Percentiles rank a stretch among this genome's conserved stretches.
These are phyloP conservation scores for Lasioglossum vierecki DNA, from an alignment of 2,888 invertebrate species.

Conservation along the genomic window DNA sequence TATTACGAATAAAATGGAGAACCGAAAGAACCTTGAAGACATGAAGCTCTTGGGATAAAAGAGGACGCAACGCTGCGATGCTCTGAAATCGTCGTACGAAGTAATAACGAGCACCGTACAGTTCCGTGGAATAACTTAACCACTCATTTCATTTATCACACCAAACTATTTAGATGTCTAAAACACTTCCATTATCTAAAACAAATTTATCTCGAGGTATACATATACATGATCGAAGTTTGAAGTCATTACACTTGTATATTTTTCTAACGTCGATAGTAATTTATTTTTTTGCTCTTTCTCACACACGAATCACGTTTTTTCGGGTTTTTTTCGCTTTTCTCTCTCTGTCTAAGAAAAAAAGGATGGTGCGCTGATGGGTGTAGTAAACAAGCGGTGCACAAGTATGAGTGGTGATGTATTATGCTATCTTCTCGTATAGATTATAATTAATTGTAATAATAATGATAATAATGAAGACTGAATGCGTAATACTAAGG, in stretches of 20 bases:
- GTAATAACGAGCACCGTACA: constrained; percentile 48
- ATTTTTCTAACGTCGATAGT: constrained; percentile 34
- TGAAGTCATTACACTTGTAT: constrained; percentile 44
- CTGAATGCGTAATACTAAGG: constrained; percentile 78
- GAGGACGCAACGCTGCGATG: constrained; percentile 58
- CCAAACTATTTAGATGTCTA: constrained; percentile 50
- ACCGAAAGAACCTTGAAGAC: constrained; percentile 54
- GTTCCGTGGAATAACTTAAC: constrained; percentile 60
- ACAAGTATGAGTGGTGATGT: constrained; percentile 68
- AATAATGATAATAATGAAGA: constrained; percentile 75
- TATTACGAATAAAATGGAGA: constrained; percentile 43
- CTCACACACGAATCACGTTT: constrained; percentile 51
- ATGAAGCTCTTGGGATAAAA: constrained; percentile 41
- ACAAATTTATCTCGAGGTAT: constrained; percentile 54
- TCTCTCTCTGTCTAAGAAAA: constrained; percentile 6
- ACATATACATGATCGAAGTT: constrained; percentile 43
- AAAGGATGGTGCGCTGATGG: constrained; percentile 61
- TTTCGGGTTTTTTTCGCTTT: constrained; percentile 13
- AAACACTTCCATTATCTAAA: constrained; percentile 45
- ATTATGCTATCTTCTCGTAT: constrained; percentile 65
- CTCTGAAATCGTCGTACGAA: constrained; percentile 57
- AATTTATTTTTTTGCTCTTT: constrained; percentile 20
- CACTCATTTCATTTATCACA: constrained; percentile 60
- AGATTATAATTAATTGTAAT: constrained; percentile 69
- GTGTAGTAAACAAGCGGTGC: constrained; percentile 75